Conservation (phyloP, 2,113 vertebrate genomes). For the human region DNA sequence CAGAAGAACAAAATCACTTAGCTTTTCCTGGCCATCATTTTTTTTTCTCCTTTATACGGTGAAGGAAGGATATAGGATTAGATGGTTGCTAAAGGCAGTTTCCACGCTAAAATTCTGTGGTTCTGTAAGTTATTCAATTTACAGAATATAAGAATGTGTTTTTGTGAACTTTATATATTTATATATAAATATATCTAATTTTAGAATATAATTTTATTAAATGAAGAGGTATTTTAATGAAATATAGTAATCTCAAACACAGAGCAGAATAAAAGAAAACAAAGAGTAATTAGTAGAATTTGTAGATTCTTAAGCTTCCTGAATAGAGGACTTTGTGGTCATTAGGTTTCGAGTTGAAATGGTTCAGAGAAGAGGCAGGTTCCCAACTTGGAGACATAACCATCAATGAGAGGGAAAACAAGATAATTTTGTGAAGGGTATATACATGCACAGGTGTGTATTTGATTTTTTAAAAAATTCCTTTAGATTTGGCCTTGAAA, state of each 20-base stretch:
- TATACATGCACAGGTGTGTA: neutral
- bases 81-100: neutral
- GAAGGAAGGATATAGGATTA: neutral
- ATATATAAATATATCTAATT: neutral
- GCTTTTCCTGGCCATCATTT: neutral
- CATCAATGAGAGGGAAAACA: slow-evolving; percentile 77
- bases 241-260: slow-evolving; percentile 79
- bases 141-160: neutral
- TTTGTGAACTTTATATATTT: neutral
- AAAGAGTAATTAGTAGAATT: slow-evolving; percentile 80
- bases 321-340: slow-evolving; percentile 61
- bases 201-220: slow-evolving; percentile 1
- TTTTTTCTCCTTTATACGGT: neutral
- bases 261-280: slow-evolving; percentile 75
- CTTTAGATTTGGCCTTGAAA: slow-evolving; percentile 35
- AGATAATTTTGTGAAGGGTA: neutral
- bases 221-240: slow-evolving; percentile 77
- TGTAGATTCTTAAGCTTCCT: slow-evolving; percentile 55
- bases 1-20: neutral
- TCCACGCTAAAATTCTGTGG: neutral
- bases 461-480: neutral
- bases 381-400: slow-evolving; percentile 76
- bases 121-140: neutral
- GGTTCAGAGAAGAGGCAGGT: slow-evolving; percentile 71
- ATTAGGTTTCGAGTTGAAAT: slow-evolving; percentile 70